Base-by-base conservation (phyloP, 2,888 invertebrate species). In the Liodrosophila aerea region DNA sequence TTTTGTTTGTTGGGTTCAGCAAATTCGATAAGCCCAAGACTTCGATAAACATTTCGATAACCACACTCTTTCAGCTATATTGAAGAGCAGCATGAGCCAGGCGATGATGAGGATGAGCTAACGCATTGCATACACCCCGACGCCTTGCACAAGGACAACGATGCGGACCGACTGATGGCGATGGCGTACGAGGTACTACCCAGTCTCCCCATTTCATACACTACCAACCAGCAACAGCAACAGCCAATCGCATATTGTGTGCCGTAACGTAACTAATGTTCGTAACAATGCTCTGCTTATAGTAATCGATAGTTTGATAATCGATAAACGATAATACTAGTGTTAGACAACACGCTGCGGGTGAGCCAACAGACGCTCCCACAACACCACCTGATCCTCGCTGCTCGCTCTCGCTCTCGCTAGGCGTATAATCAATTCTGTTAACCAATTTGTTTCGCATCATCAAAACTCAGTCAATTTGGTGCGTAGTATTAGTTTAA, bases 91-190 rank as follows among this genome's bases (percentile, higher is more conserved):
- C 92, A 93, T 82, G 93, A 93, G 57, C 92, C 93, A 46, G 92
- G 22, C 22, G 22, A 94, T 90, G 93, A 94, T 43, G 85, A 78
- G 30, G 71, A 86, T 66, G 86, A 86, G 90, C 93, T 94, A 87
- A 92, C 92, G 83, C 93, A 94, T 92, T 93, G 93, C 86, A 93
- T 94, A 82, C 92, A 93, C 87, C 93, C 94, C 49, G 94, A 93
- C 52, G 91, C 92, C 60, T 89, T 92, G 80, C 91, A 92, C 85
- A 91, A 91, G 56, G 84, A 82, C 49, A 92, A 93, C 92, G 93
- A 93, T 9, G 93, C 93, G 43, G 92, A 92, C 65, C 93, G 94
- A 88, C 93, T 93, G 13, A 92, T 93, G 58, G 93, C 94, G 34
- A 74, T 88, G 89, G 93, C 94, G 49, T 93, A 94, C 75, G 94